Evolutionary conservation across 2,113 vertebrate species (phyloP).

Genomic region (Geococcyx californianus): DNA sequence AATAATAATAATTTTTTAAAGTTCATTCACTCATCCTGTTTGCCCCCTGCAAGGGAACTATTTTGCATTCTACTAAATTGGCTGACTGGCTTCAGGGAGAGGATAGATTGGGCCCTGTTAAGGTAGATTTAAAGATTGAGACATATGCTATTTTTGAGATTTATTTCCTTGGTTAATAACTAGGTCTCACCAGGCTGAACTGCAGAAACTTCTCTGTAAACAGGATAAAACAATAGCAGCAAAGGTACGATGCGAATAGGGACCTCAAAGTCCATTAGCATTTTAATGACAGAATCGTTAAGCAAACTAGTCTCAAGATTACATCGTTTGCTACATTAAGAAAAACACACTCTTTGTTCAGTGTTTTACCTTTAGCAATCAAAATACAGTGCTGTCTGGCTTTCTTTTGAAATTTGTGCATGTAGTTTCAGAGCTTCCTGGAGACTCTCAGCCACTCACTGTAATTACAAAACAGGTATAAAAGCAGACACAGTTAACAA

Average conservation of each 20-base stretch:
- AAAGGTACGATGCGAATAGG: slow-evolving; percentile 42
- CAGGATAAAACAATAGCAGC: slow-evolving; percentile 15
- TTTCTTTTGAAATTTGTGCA: background rate
- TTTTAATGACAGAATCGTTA: slow-evolving; percentile 30
- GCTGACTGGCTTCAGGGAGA: background rate
- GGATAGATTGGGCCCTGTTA: background rate
- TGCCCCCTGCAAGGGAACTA: background rate
- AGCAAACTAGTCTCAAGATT: slow-evolving; percentile 20
- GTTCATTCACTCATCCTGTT: background rate
- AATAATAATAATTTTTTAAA: background rate
- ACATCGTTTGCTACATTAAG: slow-evolving; percentile 37
- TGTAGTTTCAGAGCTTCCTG: slow-evolving; percentile 52
- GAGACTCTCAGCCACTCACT: slow-evolving; percentile 40
- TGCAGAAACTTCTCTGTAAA: background rate
- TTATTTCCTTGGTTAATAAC: background rate
- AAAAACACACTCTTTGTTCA: background rate
- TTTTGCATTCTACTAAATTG: background rate
- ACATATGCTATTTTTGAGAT: background rate
- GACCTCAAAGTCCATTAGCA: slow-evolving; percentile 18
- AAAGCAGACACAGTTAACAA: slow-evolving; percentile 49
- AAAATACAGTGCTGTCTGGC: background rate
- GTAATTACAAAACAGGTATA: slow-evolving; percentile 71
- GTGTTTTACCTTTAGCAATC: slow-evolving; percentile 24
- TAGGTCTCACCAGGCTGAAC: background rate
- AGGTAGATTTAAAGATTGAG: background rate